A percentile compares a stretch with the other conserved stretches of the same genome.
These are phyloP conservation scores for Entomobrya proxima DNA, from an alignment of 2,888 invertebrate genomes.

Conservation along the genomic window DNA sequence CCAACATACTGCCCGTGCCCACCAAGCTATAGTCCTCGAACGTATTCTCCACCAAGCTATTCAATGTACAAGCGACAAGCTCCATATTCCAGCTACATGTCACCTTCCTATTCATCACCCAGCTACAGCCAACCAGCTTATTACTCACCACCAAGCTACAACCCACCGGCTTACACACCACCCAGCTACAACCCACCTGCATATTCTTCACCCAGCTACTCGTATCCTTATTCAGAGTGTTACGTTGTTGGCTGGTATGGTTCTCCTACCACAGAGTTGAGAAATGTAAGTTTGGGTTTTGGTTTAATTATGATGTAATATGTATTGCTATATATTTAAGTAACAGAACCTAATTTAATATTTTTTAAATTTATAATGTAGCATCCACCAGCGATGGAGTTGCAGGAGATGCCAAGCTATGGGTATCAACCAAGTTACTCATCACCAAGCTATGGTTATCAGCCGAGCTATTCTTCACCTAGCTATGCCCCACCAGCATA, in stretches of 20 bases:
- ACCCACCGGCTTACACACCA: constrained; percentile 9
- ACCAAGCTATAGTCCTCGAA: constrained; percentile 54
- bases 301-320: neutral
- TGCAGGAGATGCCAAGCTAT: constrained; percentile 35
- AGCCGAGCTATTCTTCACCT: constrained; percentile 43
- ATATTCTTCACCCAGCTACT: constrained; percentile 40
- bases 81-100: constrained; percentile 32
- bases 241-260: constrained; percentile 74
- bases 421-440: constrained; percentile 43
- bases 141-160: constrained; percentile 46
- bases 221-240: constrained; percentile 61
- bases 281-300: constrained; percentile 68
- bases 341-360: no score
- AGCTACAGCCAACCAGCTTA: neutral
- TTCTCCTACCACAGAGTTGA: constrained; percentile 67
- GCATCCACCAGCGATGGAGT: constrained; percentile 63
- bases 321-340: neutral
- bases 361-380: constrained; percentile 35
- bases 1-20: constrained; percentile 44
- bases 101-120: constrained; percentile 9
- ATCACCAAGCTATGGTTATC: constrained; percentile 60
- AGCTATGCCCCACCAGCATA: constrained; percentile 53
- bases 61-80: constrained; percentile 27
- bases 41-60: constrained; percentile 44
- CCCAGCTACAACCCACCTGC: constrained; percentile 25